Base-by-base conservation (phyloP, 2,113 vertebrate genomes). In the Diglossa brunneiventris region DNA sequence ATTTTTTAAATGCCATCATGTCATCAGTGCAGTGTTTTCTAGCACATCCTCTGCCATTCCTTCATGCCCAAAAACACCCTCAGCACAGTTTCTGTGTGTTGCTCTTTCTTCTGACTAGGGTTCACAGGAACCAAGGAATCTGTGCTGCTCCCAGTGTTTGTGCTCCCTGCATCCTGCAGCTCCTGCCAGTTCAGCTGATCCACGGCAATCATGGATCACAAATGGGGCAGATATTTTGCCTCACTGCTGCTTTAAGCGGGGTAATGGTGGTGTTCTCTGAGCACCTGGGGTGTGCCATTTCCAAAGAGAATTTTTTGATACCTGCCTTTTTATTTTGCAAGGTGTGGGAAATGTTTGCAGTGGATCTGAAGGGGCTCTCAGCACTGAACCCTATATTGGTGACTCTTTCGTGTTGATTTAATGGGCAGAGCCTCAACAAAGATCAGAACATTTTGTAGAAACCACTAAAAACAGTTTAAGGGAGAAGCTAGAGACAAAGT, bases 81-180 rank as follows among this genome's bases (percentile, higher is more conserved):
- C 41, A 21, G 37, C 7, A 6, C 27, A 35, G 37, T 24, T 76
- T 18, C 35, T 39, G 63, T 24, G 27, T 15, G 1, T 55, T 33
- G 39, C 20, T 59, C 9, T 19, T 35, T 28, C 44, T 73, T 28
- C 90, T 73, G 58, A 3, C 10, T 9, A 1, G 0, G 2, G 13
- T 28, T 63, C 37, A 28, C 15, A 46, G 80, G 52, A 46, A 1
- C 39, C 15, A 7, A 53, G 14, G 39, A 19, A 13, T 35, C 33
- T 61, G 35, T 55, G 75, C 56, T 62, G 1, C 35, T 28, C 13
- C 23, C 22, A 6, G 35, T 5, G 1, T 20, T 14, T 46, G 42
- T 24, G 16, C 47, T 82, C 31, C 22, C 46, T 35, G 0, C 13
- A 5, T 7, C 27, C 70, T 31, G 56, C 33, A 15, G 27, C 15